These are phyloP conservation scores for Brachionus angularis DNA, from an alignment of 1,140 invertebrate species.

Conservation along the genomic window DNA sequence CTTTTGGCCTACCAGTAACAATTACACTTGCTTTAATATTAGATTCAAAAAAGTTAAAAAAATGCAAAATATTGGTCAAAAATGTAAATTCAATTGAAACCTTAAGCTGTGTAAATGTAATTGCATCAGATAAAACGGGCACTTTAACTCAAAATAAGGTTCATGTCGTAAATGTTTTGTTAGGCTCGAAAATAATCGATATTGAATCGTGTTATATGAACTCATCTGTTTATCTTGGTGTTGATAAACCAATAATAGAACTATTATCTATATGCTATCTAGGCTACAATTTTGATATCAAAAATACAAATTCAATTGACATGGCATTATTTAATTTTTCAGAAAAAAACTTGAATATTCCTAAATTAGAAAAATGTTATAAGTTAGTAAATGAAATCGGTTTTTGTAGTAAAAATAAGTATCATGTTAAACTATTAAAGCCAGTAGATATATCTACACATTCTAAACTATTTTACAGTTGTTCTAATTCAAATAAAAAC, in stretches of 20 bases:
- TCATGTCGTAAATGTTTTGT: neutral
- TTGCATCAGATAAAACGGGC: conserved; percentile 19
- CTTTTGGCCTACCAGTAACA: conserved; percentile 95
- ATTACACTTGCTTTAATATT: conserved; percentile 95
- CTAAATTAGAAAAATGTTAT: conserved; percentile 29
- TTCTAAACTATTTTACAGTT: neutral
- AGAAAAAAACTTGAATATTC: conserved; percentile 12
- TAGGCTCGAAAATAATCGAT: conserved; percentile 7
- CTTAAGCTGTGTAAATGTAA: conserved; percentile 6
- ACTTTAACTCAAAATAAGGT: conserved; percentile 33
- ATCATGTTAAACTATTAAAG: conserved; percentile 29
- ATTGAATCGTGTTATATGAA: conserved; percentile 29
- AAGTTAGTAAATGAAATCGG: neutral
- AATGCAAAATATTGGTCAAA: conserved; percentile 26
- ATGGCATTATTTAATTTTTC: conserved; percentile 24
- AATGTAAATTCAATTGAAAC: conserved; percentile 21
- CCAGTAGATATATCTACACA: conserved; percentile 13
- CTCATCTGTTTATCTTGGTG: conserved; percentile 1
- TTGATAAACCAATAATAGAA: conserved; percentile 28
- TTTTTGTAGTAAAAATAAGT: neutral
- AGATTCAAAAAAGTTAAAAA: conserved; percentile 25
- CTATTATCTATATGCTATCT: conserved; percentile 20
- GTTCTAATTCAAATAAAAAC: no score
- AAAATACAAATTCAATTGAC: conserved; percentile 1
- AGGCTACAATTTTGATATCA: neutral